Conservation (phyloP, 2,888 invertebrate species). For the Trichogramma dendrolimi region DNA sequence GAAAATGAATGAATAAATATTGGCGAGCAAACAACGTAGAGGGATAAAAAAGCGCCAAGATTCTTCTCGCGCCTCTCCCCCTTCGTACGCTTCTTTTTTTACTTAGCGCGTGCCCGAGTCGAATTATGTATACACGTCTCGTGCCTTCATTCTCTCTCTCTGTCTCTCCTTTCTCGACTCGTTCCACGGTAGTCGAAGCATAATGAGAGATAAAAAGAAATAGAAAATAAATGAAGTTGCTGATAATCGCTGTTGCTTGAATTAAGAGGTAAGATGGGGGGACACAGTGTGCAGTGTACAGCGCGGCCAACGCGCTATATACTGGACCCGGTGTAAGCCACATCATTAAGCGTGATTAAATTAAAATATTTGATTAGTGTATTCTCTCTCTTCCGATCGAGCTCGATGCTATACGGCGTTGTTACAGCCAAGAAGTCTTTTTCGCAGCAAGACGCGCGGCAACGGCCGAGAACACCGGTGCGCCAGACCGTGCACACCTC, state of each 20-base stretch:
- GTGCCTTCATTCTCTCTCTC: neutral
- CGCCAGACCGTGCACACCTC: slow-evolving; percentile 26
- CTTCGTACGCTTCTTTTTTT: no score
- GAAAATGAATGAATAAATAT: slow-evolving; percentile 17
- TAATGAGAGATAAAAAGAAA: slow-evolving; percentile 11
- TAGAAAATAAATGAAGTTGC: slow-evolving; percentile 18
- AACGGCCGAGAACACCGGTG: no score
- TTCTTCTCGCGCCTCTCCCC: neutral
- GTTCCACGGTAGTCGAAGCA: neutral
- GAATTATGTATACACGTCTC: slow-evolving; percentile 18
- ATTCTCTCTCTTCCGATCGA: slow-evolving; percentile 6
- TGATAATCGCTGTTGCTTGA: slow-evolving; percentile 25
- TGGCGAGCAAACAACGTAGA: neutral
- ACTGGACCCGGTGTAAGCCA: slow-evolving; percentile 33
- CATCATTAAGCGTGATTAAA: slow-evolving; percentile 48
- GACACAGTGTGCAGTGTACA: slow-evolving; percentile 6
- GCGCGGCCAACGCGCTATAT: slow-evolving; percentile 30
- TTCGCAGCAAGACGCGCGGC: no score
- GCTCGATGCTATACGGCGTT: neutral
- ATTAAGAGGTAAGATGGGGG: slow-evolving; percentile 35
- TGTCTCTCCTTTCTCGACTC: no score
- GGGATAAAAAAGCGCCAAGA: slow-evolving; percentile 16
- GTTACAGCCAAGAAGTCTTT: no score
- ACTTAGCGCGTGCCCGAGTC: neutral
- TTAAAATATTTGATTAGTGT: slow-evolving; percentile 52